Evolutionary conservation across 2,888 invertebrate genomes (phyloP), one percentile per base, ranked within the genome.

Genomic region (Meganola albula): DNA sequence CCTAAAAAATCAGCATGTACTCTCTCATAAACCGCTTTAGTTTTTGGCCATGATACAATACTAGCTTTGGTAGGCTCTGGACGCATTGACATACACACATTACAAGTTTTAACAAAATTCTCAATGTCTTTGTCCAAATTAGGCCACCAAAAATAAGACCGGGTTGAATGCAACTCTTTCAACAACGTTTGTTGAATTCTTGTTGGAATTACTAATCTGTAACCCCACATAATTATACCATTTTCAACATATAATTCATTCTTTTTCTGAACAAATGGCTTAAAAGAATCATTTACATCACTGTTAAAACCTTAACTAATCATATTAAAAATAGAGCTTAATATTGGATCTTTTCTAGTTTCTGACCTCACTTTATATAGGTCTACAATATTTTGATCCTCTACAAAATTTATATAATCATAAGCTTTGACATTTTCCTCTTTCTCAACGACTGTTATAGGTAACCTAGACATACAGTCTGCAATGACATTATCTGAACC

Each of bases 61-160:
- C 4, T 16, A 5, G 16, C 4, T 16, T 16, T 16, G 4, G 16
- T 16, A 5, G 16, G 16, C 6, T 16, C 16, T 16, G 25, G 35
- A 18, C 35, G 14, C 4, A 12, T 12, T 6, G 35, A 10, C 23
- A 27, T 22, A 12, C 31, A 32, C 11, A 29, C 25, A 18, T 27
- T 11, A 33, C 35, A 35, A 12, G 6, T 18, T 26, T 31, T 26
- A 10, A 34, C 24, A 25, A 24, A 28, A 14, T 39, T 26, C 20
- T 39, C 31, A 21, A 39, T 39, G 3, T 1, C 3, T 7, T 20
- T 10, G 9, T 40, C 40, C 10, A 40, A 27, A 11, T 14, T 11
- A 16, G 32, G 35, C 40, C 35, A 40, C 40, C 35, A 40, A 23
- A 40, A 29, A 24, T 35, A 35, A 7, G 35, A 25, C 6, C 16